phyloP scores from a whole-genome alignment of 2,113 vertebrate genomes.

The Martes martes region DNA sequence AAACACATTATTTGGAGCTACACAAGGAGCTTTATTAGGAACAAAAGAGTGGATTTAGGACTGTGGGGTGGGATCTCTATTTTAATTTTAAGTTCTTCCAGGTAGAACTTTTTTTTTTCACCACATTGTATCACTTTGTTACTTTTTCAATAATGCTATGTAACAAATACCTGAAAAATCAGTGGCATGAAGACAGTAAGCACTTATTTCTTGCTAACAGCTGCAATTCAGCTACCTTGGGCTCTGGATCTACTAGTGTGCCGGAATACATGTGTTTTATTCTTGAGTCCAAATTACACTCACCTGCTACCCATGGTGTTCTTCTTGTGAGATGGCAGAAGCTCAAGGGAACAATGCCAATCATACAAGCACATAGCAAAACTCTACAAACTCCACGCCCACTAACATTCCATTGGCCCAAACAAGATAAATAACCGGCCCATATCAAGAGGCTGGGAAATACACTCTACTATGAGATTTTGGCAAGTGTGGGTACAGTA shows the following conservation, averaged over 20 bases:
- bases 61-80: background rate
- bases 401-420: background rate
- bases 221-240: background rate
- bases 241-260: background rate
- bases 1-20: background rate
- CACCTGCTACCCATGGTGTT: too few species aligned
- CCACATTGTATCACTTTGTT: background rate
- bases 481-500: background rate
- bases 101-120: background rate
- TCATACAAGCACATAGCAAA: background rate
- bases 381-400: background rate
- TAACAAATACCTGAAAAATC: background rate
- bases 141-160: background rate
- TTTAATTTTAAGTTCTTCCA: background rate
- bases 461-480: background rate
- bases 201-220: background rate
- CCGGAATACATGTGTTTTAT: rapidly evolving
- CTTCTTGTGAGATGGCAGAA: background rate
- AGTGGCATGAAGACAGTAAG: background rate
- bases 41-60: background rate
- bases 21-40: background rate
- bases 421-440: background rate
- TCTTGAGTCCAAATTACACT: background rate
- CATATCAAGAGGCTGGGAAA: background rate
- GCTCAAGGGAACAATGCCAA: background rate